Percentiles rank a stretch among this genome's conserved stretches.
These are phyloP conservation scores for Myrmecobius fasciatus DNA, from an alignment of 2,113 vertebrate genomes.

Conservation along the genomic window DNA sequence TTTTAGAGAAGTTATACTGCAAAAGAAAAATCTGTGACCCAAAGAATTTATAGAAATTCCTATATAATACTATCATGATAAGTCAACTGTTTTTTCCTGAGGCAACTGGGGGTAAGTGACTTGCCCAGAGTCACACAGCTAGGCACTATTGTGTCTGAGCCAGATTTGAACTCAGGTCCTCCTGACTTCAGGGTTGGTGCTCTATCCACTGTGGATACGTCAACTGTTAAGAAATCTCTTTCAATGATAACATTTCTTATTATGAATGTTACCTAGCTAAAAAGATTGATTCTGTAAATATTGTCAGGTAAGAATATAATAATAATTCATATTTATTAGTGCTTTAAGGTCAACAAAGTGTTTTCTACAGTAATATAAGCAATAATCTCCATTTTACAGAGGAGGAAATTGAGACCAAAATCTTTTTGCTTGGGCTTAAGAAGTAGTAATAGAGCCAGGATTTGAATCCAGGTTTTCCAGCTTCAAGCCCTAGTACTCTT, in stretches of 20 bases:
- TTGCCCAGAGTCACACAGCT: too few relatives aligned
- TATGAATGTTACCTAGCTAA: constrained; percentile 8
- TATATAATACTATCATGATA: neutral
- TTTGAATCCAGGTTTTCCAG: neutral
- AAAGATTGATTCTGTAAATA: neutral
- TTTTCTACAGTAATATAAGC: neutral
- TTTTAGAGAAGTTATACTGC: neutral
- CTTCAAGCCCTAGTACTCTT: neutral
- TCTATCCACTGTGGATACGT: too few relatives aligned
- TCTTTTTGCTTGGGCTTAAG: neutral
- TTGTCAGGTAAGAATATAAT: neutral
- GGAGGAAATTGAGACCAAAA: neutral
- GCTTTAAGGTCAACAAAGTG: neutral
- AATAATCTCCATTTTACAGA: neutral
- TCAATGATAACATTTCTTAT: neutral
- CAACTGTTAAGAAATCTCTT: constrained; percentile 21
- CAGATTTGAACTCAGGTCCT: too few relatives aligned
- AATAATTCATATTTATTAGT: neutral
- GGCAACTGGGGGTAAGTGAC: too few relatives aligned
- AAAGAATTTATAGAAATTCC: neutral
- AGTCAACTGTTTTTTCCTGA: too few relatives aligned
- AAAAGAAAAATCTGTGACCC: neutral
- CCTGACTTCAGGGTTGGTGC: too few relatives aligned
- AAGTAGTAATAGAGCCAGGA: neutral
- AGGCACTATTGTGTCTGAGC: too few relatives aligned